Base-by-base conservation (phyloP, 1,140 invertebrate genomes). In the Melitaea cinxia region DNA sequence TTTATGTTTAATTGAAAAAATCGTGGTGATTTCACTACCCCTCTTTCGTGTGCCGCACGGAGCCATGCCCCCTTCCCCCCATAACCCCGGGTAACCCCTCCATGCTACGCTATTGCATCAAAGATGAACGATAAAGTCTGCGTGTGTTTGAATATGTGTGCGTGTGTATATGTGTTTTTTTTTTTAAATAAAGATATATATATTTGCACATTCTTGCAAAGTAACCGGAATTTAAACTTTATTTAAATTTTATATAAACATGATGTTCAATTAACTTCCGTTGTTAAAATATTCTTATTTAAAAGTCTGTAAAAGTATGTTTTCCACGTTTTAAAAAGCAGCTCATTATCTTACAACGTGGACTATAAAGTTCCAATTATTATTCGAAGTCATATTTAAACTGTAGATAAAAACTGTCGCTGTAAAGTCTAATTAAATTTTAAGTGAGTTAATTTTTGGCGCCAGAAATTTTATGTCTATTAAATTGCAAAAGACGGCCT, bases 401-500 rank as follows among this genome's bases (percentile, higher is more conserved):
- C 35, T 37, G 35, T 37, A n/a, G 35, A n/a, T n/a, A n/a, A n/a
- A 37, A 14, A 37, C 35, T 37, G 35, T 37, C 12, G 35, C 5
- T 5, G 35, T 37, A 14, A 67, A 56, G 21, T 45, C 37, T 39
- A 59, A 65, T 59, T 65, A 58, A 58, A 65, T 45, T 45, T 42
- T 45, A 47, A 45, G 17, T 35, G 37, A 17, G 62, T 59, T 65
- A 55, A 49, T 42, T 65, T 45, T 72, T 61, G 68, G 67, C 65
- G 68, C 69, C 67, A 67, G 54, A 68, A 52, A 62, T 72, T 70
- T 65, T 62, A 64, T 65, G 62, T 76, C 68, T 70, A 66, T 70
- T 65, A 19, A 65, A 68, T 86, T 86, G 78, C 80, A 74, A 72
- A 75, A 79, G 61, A 59, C 68, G 79, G 62, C 82, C 83, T 86